phyloP scores from a whole-genome alignment of 2,888 invertebrate genomes.

The Yponomeuta evonymella region DNA sequence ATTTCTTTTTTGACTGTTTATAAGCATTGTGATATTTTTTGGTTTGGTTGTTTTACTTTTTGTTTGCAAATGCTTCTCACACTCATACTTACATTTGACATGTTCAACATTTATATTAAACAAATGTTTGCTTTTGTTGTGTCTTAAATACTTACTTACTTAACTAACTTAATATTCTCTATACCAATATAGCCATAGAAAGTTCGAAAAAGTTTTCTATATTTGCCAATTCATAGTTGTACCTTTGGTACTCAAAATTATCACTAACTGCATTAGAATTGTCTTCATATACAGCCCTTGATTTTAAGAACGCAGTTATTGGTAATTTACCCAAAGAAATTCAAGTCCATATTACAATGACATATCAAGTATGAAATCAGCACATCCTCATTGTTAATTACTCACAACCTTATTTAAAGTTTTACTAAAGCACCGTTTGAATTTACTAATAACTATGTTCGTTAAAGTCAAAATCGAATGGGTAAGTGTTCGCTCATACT shows the following conservation, averaged over 20 bases:
- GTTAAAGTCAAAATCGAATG: conserved; percentile 6
- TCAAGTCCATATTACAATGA: not conserved
- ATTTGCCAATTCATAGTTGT: not conserved
- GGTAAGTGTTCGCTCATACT: conserved; percentile 34
- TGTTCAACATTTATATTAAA: not conserved
- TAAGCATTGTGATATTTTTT: conserved; percentile 29
- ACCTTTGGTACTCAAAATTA: not conserved
- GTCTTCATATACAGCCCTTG: too few species aligned
- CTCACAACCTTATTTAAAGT: not conserved
- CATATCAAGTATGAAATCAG: not conserved
- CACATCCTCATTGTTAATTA: not conserved
- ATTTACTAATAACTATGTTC: not conserved
- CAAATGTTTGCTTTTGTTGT: conserved; percentile 2
- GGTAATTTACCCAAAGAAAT: not conserved
- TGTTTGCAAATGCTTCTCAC: conserved; percentile 66
- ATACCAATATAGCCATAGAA: not conserved
- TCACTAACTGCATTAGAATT: not conserved
- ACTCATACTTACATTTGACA: conserved; percentile 24
- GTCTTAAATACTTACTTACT: not conserved
- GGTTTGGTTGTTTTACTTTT: conserved; percentile 30
- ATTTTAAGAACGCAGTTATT: not conserved
- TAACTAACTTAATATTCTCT: not conserved
- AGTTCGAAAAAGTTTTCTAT: not conserved
- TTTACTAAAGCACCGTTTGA: conserved; percentile 1
- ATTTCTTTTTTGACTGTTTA: conserved; percentile 22